Base-by-base conservation (phyloP, 2,113 vertebrate species). In the Okapia johnstoni region DNA sequence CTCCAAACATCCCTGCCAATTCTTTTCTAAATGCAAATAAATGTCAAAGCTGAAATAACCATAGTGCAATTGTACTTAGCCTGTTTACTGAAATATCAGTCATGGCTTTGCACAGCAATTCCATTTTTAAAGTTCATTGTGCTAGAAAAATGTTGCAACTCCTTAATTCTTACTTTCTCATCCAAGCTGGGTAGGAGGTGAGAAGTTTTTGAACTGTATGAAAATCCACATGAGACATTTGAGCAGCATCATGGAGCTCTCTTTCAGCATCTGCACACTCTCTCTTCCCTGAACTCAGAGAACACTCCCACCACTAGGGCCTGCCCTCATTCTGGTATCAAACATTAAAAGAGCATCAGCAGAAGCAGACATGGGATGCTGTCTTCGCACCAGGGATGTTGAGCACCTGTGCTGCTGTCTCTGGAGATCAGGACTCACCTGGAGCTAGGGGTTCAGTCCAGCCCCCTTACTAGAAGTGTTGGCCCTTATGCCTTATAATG, bases 1-100 rank as follows among this genome's bases (percentile, higher is more conserved):
- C 76, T 96, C 97, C 95, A 95, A 80, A 97, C 81, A 85, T 76
- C 81, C 90, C 97, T 97, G 85, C 16, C 13, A 85, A 94, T 94
- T 98, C 96, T 97, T 92, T 98, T 98, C 90, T 96, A 96, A 97
- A 97, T 94, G 96, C 94, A 98, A 98, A 98, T 98, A 98, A 99
- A 98, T 98, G 98, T 98, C 95, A 98, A 98, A 98, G 98, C 98
- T 97, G 97, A 98, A 99, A 98, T 98, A 98, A 98, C 98, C 90
- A 94, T 86, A 98, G 97, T 98, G 98, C 96, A 98, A 97, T 97
- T 98, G 98, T 98, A 96, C 97, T 98, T 98, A 98, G 98, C 80
- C 98, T 98, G 94, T 98, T 98, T 97, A 96, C 97, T 93, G 95
- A 98, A 99, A 98, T 97, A 97, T 97, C 98, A 98, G 96, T 97